Percentiles rank a stretch among this genome's conserved stretches.
Conservation (phyloP, 2,113 vertebrate species). For the Ochotona princeps region DNA sequence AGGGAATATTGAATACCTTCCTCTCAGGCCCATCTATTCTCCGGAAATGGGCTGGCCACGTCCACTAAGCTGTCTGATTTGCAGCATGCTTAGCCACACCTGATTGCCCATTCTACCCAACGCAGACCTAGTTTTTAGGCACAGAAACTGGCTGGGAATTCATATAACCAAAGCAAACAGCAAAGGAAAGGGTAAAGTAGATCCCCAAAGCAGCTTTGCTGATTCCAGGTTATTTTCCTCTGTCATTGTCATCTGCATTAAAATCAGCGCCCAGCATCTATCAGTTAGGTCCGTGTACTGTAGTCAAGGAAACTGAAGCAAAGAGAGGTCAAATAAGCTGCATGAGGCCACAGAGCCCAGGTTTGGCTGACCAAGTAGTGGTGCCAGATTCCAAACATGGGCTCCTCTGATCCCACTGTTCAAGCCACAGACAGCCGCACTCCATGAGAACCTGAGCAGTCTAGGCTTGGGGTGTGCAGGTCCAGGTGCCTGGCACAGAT, state of each 20-base stretch:
- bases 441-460: not conserved
- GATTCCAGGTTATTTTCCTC: not conserved
- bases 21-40: not conserved
- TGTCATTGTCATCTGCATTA: not conserved
- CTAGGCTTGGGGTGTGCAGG: not conserved
- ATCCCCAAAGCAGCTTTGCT: not conserved
- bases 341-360: not conserved
- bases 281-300: not conserved
- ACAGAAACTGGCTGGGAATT: slow-evolving; percentile 14
- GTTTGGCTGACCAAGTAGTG: not conserved
- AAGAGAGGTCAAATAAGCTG: not conserved
- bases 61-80: not conserved
- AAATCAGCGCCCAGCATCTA: not conserved
- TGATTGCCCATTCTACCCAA: not conserved
- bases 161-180: not conserved
- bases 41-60: not conserved
- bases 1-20: not conserved
- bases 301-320: not conserved
- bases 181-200: not conserved
- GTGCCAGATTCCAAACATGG: not conserved
- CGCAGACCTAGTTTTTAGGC: not conserved
- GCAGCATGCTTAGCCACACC: not conserved
- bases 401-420: not conserved
- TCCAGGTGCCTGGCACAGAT: not conserved
- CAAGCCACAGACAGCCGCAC: not conserved